These are phyloP conservation scores for Mycteria americana DNA, from an alignment of 2,797 vertebrate species.

Conservation along the genomic window DNA sequence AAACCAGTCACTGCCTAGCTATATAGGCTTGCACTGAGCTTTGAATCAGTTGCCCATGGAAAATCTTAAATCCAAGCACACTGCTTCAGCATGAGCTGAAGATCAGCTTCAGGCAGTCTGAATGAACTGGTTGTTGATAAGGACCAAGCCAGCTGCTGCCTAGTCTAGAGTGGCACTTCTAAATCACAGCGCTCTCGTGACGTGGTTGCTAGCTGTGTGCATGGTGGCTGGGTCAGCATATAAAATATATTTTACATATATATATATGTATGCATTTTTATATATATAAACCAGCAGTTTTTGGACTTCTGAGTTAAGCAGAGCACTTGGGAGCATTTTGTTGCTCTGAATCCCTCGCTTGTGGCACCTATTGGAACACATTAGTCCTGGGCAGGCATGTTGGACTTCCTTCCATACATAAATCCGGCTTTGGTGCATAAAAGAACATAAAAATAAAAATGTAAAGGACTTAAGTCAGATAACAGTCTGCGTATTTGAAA, in stretches of 20 bases:
- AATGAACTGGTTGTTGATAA: background rate
- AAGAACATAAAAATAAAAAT: background rate
- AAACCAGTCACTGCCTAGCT: background rate
- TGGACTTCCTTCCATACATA: background rate
- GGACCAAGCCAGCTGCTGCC: background rate
- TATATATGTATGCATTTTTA: background rate
- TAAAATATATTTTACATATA: background rate
- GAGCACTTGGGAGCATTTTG: background rate
- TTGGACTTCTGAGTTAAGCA: background rate
- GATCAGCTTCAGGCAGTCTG: background rate
- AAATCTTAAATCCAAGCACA: background rate
- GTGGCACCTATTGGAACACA: background rate
- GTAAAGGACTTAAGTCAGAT: background rate
- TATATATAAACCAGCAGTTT: background rate
- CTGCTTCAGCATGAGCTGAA: background rate
- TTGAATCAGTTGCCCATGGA: background rate
- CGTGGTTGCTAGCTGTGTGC: background rate
- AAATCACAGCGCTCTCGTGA: rapidly evolving
- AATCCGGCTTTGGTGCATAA: background rate
- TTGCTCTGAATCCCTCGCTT: background rate
- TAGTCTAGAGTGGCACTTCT: background rate
- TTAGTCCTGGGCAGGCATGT: background rate
- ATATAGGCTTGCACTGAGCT: background rate
- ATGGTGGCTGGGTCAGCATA: background rate
- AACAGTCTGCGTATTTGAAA: background rate